Evolutionary conservation across 2,888 invertebrate species (phyloP).

Genomic region (Ochlodes sylvanus): DNA sequence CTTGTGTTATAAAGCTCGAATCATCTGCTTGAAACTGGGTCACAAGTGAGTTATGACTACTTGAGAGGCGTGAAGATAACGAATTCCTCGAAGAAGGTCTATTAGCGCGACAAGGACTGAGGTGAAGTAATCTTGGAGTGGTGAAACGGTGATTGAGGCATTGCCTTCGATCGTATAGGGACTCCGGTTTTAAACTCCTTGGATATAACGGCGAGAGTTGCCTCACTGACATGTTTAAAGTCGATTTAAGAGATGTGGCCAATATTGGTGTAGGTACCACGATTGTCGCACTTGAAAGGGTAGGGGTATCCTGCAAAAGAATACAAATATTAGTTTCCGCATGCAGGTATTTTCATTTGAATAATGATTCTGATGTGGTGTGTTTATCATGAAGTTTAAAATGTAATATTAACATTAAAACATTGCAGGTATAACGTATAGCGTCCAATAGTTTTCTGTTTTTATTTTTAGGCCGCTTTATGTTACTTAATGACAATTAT

Average conservation of each 20-base stretch:
- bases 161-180: conserved; percentile 71
- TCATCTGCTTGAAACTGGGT: conserved; percentile 91
- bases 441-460: too few species aligned
- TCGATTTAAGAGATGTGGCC: conserved; percentile 56
- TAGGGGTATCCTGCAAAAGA: conserved; percentile 70
- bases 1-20: conserved; percentile 94
- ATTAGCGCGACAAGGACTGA: conserved; percentile 85
- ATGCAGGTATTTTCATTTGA: too few species aligned
- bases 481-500: too few species aligned
- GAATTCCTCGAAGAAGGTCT: conserved; percentile 92
- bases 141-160: conserved; percentile 75
- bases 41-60: conserved; percentile 93
- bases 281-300: conserved; percentile 54
- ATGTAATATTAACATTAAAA: too few species aligned
- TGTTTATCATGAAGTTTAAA: too few species aligned
- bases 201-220: conserved; percentile 72
- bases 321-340: background rate
- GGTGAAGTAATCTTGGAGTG: conserved; percentile 82
- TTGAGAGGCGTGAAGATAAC: conserved; percentile 91
- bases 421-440: too few species aligned
- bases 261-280: conserved; percentile 61
- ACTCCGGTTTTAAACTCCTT: conserved; percentile 69
- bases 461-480: too few species aligned
- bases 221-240: conserved; percentile 56
- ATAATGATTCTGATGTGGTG: too few species aligned